phyloP scores from a whole-genome alignment of 1,140 invertebrate species.

The Drosophila truncata region DNA sequence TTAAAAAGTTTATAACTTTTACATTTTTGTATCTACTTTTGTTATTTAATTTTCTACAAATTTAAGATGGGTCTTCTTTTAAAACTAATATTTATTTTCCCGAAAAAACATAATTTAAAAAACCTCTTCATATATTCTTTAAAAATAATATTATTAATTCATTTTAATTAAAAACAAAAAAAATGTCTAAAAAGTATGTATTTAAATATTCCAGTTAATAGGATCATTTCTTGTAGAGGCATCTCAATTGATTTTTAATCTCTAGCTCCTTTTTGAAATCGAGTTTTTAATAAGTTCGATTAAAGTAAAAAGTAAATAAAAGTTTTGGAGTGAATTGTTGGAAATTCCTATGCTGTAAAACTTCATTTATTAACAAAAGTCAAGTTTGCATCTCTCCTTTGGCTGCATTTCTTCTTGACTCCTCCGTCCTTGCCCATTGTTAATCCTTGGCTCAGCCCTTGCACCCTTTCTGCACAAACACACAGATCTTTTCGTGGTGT shows the following conservation, averaged over 20 bases:
- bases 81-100: no score
- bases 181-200: not conserved
- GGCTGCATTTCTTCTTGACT: no score
- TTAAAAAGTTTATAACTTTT: no score
- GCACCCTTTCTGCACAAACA: not conserved
- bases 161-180: no score
- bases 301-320: not conserved
- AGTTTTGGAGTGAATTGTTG: not conserved
- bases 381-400: conserved; percentile 1
- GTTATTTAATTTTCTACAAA: no score
- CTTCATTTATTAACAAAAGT: conserved; percentile 1
- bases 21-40: no score
- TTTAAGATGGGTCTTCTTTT: no score
- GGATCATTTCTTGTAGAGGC: no score
- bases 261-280: not conserved
- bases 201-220: not conserved
- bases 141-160: no score
- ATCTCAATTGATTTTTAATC: not conserved
- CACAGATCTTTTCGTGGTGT: conserved; percentile 4
- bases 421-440: not conserved
- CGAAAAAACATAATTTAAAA: no score
- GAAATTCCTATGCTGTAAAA: no score
- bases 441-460: not conserved
- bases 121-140: no score
- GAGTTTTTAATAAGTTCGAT: not conserved